Conservation (phyloP, 2,113 vertebrate genomes). For the Cyprinodon brontotheroides region DNA sequence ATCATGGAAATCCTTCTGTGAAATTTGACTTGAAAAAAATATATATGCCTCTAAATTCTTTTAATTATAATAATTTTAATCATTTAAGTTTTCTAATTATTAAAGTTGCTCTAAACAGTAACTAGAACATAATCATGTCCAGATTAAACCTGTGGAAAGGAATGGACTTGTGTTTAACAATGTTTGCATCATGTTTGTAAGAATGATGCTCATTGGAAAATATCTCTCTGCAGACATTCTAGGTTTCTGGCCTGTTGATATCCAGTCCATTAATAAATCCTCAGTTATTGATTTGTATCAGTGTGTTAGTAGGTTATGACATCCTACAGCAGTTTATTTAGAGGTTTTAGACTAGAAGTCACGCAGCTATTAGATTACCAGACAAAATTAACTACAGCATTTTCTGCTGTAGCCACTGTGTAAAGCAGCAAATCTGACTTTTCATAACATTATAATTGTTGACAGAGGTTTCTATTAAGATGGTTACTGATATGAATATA, state of each 20-base stretch:
- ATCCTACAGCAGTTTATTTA: background rate
- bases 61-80: too few species aligned
- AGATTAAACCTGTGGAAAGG: background rate
- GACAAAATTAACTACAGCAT: background rate
- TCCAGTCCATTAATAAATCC: background rate
- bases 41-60: too few species aligned
- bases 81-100: background rate
- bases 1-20: too few species aligned
- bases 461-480: too few species aligned
- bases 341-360: conserved; percentile 5
- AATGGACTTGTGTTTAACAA: background rate
- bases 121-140: background rate
- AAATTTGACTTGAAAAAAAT: too few species aligned
- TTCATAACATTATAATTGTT: background rate
- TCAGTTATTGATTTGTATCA: conserved; percentile 24
- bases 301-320: conserved; percentile 30
- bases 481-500: too few species aligned
- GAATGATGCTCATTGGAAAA: conserved; percentile 13
- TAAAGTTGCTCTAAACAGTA: background rate
- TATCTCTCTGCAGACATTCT: background rate
- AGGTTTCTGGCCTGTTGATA: background rate
- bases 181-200: background rate
- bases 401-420: background rate
- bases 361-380: conserved; percentile 1
- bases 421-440: background rate